Evolutionary conservation across 2,888 invertebrate genomes (phyloP).

Genomic region (Dioctria rufipes): DNA sequence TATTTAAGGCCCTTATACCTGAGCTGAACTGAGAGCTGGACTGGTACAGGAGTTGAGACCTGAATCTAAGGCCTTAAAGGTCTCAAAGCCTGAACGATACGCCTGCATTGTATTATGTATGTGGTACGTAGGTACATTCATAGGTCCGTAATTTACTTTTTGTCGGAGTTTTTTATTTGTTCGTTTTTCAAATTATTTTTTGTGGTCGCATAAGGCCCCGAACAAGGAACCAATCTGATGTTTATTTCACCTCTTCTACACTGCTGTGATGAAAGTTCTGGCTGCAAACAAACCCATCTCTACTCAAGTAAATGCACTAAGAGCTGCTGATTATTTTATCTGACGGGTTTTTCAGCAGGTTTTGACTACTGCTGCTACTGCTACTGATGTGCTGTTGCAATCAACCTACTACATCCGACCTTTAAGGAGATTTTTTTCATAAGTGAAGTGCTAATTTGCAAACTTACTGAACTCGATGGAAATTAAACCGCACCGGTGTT

Average conservation of each 20-base stretch:
- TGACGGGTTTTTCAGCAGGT: slow-evolving; percentile 21
- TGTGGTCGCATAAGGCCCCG: slow-evolving; percentile 50
- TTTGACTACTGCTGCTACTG: background rate
- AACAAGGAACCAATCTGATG: slow-evolving; percentile 53
- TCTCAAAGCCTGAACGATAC: background rate
- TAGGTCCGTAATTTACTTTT: slow-evolving; percentile 53
- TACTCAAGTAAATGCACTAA: slow-evolving; percentile 10
- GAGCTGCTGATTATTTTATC: slow-evolving; percentile 27
- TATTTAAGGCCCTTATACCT: slow-evolving; percentile 53
- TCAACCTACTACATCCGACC: slow-evolving; percentile 19
- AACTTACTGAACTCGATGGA: slow-evolving; percentile 43
- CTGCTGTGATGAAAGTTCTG: slow-evolving; percentile 23
- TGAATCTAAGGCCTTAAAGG: slow-evolving; percentile 13
- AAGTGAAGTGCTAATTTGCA: slow-evolving; percentile 53
- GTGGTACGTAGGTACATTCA: no score
- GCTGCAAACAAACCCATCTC: background rate
- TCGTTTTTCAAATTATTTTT: slow-evolving; percentile 54
- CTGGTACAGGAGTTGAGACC: no score
- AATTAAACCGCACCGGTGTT: slow-evolving; percentile 50
- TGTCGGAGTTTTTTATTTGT: slow-evolving; percentile 30
- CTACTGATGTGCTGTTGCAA: no score
- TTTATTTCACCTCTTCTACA: slow-evolving; percentile 4
- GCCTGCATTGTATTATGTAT: slow-evolving; percentile 29
- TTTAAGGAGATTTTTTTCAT: slow-evolving; percentile 36
- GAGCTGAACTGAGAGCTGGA: slow-evolving; percentile 19